Evolutionary conservation across 2,797 vertebrate species (phyloP).

Genomic region (Borostomias antarcticus): DNA sequence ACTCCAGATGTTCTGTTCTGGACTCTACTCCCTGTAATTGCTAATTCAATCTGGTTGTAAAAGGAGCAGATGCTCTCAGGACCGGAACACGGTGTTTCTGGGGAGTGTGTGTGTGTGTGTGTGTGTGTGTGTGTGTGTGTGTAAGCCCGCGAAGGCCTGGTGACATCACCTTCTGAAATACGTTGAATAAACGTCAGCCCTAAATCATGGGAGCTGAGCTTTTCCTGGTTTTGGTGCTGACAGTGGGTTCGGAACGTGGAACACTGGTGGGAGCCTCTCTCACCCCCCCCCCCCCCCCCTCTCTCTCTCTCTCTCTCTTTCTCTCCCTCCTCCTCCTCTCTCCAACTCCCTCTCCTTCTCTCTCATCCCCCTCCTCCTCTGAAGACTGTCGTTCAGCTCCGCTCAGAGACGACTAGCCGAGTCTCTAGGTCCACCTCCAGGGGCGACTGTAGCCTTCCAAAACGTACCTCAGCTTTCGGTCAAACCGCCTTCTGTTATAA

Average conservation of each 20-base stretch:
- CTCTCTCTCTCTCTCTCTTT: neutral
- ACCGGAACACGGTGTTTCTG: constrained; percentile 56
- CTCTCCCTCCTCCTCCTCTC: constrained; percentile 45
- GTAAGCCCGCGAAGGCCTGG: constrained; percentile 17
- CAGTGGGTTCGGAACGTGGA: constrained; percentile 43
- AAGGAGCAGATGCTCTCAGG: constrained; percentile 76
- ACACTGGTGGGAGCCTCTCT: too few relatives aligned
- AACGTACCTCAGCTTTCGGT: too few relatives aligned
- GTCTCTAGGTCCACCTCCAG: too few relatives aligned
- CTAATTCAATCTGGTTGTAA: constrained; percentile 81
- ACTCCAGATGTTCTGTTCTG: constrained; percentile 81
- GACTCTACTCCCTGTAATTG: constrained; percentile 80
- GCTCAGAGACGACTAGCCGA: too few relatives aligned
- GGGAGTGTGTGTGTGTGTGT: constrained; percentile 45
- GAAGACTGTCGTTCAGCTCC: too few relatives aligned
- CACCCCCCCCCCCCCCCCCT: too few relatives aligned
- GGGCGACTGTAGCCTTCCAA: too few relatives aligned
- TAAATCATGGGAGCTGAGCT: constrained; percentile 57
- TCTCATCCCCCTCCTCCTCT: constrained; percentile 33
- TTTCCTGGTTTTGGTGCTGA: constrained; percentile 48
- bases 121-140: constrained; percentile 9
- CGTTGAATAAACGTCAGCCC: constrained; percentile 34
- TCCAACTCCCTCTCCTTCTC: constrained; percentile 5
- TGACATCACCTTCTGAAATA: constrained; percentile 63
- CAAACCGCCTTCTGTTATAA: too few relatives aligned